phyloP scores from a whole-genome alignment of 2,797 vertebrate species.

The Anniella stebbinsi region DNA sequence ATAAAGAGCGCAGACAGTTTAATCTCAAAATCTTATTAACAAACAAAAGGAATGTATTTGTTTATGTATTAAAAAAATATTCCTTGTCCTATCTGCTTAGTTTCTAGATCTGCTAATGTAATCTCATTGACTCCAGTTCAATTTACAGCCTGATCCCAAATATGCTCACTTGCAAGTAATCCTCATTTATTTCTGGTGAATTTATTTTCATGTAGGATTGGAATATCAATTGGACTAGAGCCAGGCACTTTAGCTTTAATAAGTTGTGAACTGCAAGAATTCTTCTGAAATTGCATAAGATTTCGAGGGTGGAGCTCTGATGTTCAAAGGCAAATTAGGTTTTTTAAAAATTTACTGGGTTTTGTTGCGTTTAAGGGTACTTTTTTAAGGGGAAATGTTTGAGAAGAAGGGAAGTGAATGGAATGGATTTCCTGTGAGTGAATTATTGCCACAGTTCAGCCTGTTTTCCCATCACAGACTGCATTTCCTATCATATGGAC shows the following conservation, averaged over 20 bases:
- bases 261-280: not conserved
- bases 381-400: not conserved
- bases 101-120: too few species aligned
- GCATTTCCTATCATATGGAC: slow-evolving; percentile 11
- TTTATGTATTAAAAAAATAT: too few species aligned
- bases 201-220: not conserved
- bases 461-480: slow-evolving; percentile 38
- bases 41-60: too few species aligned
- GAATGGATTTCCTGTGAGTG: not conserved
- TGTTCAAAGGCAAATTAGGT: not conserved
- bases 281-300: not conserved
- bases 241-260: not conserved
- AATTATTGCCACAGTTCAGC: slow-evolving; percentile 23
- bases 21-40: not conserved
- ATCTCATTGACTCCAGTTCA: too few species aligned
- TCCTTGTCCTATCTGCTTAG: too few species aligned
- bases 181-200: not conserved
- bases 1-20: not conserved
- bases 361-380: not conserved
- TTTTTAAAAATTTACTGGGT: not conserved
- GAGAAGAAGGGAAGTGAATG: not conserved
- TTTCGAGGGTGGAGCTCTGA: not conserved
- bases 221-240: not conserved
- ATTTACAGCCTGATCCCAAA: not conserved
- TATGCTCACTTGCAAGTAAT: not conserved